These are phyloP conservation scores for Corbicula japonica DNA, from an alignment of 2,888 invertebrate genomes.

Conservation along the genomic window DNA sequence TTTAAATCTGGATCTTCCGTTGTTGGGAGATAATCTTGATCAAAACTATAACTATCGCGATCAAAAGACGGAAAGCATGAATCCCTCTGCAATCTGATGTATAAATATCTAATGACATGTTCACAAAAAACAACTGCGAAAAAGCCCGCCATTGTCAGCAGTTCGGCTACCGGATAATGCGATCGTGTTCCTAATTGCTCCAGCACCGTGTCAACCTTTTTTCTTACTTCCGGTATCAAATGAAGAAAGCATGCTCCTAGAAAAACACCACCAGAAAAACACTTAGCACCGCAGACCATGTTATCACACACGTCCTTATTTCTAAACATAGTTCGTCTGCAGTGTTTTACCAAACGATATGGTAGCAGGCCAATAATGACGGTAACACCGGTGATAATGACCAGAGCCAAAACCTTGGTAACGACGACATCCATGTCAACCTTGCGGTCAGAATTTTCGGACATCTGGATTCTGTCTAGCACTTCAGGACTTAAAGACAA, in stretches of 20 bases:
- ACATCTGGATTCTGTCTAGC: no score
- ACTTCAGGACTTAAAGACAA: no score
- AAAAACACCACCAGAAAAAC: constrained; percentile 79
- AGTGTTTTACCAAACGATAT: constrained; percentile 74
- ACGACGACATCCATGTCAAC: constrained; percentile 81
- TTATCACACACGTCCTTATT: constrained; percentile 73
- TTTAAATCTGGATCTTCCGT: no score
- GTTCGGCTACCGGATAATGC: constrained; percentile 78
- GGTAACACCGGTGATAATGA: constrained; percentile 74
- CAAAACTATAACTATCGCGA: constrained; percentile 50
- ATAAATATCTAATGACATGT: constrained; percentile 77
- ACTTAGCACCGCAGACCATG: constrained; percentile 76
- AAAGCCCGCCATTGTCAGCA: constrained; percentile 79
- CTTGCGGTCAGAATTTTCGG: constrained; percentile 35
- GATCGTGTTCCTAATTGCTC: constrained; percentile 76
- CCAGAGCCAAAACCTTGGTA: constrained; percentile 78
- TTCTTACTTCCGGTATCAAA: constrained; percentile 79
- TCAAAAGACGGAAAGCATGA: constrained; percentile 36
- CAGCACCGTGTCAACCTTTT: constrained; percentile 77
- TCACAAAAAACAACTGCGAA: constrained; percentile 80
- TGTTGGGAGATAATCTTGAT: constrained; percentile 57
- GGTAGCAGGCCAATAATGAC: constrained; percentile 78
- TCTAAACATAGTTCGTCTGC: constrained; percentile 69
- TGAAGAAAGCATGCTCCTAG: constrained; percentile 81
- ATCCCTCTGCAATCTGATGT: constrained; percentile 72